These are phyloP conservation scores for Poeciliopsis gracilis DNA, from an alignment of 2,797 vertebrate species.

Conservation along the genomic window DNA sequence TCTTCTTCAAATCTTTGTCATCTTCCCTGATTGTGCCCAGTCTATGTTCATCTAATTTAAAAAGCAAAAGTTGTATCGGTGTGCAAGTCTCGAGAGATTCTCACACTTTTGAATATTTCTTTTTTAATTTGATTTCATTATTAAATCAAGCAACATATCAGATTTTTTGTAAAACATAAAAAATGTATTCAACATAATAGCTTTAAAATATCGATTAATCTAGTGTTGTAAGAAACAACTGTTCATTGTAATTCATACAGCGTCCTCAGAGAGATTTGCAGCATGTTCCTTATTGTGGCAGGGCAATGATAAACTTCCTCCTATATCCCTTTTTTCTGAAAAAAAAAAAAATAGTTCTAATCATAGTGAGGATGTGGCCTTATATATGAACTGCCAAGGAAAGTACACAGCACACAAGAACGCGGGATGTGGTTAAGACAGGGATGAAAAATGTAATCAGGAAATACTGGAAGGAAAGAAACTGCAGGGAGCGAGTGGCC, in stretches of 20 bases:
- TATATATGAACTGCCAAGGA: conserved; percentile 52
- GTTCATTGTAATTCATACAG: neutral
- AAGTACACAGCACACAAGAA: conserved; percentile 59
- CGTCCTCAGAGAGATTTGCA: conserved; percentile 41
- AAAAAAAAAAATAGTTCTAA: conserved; percentile 47
- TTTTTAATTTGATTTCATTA: neutral
- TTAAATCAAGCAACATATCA: neutral
- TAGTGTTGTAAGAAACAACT: neutral
- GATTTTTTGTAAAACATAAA: neutral
- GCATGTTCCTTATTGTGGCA: conserved; percentile 44
- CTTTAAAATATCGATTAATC: neutral
- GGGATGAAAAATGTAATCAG: conserved; percentile 72
- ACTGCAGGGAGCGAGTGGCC: conserved; percentile 63
- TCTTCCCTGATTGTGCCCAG: neutral
- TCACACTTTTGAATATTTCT: neutral
- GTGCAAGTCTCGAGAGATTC: neutral
- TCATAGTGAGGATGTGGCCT: conserved; percentile 56
- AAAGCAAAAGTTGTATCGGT: neutral
- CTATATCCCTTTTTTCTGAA: conserved; percentile 45
- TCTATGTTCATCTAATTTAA: neutral
- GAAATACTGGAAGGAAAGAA: conserved; percentile 78
- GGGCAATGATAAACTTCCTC: conserved; percentile 55
- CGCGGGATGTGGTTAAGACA: conserved; percentile 41
- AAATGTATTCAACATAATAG: neutral
- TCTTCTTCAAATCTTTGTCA: neutral